Evolutionary conservation across 1,140 invertebrate genomes (phyloP).

Genomic region (Cydia fagiglandana): DNA sequence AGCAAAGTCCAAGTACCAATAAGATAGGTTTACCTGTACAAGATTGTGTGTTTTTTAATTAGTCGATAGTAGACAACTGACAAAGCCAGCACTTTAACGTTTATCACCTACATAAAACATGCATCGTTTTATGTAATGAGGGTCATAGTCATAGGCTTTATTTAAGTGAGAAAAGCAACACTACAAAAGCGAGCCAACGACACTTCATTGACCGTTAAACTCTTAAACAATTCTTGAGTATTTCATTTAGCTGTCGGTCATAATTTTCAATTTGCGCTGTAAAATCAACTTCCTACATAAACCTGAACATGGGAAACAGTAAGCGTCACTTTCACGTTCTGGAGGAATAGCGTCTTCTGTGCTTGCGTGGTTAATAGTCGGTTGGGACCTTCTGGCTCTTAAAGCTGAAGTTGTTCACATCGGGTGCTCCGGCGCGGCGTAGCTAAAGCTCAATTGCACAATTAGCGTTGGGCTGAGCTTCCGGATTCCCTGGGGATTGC

Average conservation of each 20-base stretch:
- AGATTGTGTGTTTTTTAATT: background rate
- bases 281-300: conserved; percentile 28
- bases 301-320: conserved; percentile 31
- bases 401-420: conserved; percentile 17
- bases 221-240: background rate
- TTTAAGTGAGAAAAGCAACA: background rate
- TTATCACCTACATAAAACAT: background rate
- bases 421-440: conserved; percentile 40
- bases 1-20: no score
- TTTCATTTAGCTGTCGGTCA: conserved; percentile 6
- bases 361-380: background rate
- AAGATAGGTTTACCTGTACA: no score
- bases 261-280: conserved; percentile 28
- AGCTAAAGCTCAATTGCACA: conserved; percentile 65
- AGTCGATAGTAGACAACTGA: background rate
- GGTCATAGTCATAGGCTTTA: background rate
- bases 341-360: background rate
- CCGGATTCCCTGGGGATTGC: conserved; percentile 67
- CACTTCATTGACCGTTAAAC: background rate
- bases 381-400: background rate
- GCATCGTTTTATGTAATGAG: background rate
- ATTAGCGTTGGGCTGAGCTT: conserved; percentile 57
- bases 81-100: background rate
- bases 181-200: background rate
- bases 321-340: background rate